These are phyloP conservation scores for Candoia aspera DNA, from an alignment of 2,113 vertebrate genomes.

Conservation along the genomic window DNA sequence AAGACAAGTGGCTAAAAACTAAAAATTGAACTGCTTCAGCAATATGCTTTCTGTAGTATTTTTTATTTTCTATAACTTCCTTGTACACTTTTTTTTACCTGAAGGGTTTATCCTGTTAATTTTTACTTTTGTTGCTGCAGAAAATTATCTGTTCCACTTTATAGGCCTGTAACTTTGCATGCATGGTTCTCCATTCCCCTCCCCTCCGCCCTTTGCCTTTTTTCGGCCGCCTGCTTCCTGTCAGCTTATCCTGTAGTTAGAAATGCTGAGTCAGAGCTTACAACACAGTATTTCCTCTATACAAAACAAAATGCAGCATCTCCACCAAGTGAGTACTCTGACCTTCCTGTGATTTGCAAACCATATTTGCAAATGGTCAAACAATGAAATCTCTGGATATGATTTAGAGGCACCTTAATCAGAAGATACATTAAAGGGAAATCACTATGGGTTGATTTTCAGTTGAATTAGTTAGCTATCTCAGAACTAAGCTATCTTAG, in stretches of 20 bases:
- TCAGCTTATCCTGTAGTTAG: neutral
- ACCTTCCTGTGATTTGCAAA: neutral
- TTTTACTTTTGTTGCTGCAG: neutral
- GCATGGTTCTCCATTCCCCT: neutral
- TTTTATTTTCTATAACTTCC: neutral
- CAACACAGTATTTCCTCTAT: neutral
- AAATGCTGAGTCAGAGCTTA: neutral
- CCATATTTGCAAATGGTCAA: neutral
- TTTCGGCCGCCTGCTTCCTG: neutral
- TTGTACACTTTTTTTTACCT: neutral
- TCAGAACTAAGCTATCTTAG: no score
- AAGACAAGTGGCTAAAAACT: neutral
- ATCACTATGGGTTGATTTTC: neutral
- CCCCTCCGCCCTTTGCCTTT: neutral
- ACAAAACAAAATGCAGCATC: neutral
- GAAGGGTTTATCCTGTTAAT: neutral
- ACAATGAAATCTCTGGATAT: neutral
- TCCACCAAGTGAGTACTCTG: neutral
- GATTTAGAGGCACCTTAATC: neutral
- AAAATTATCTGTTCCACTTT: neutral
- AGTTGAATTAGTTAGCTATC: neutral
- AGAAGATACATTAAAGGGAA: neutral
- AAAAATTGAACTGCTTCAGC: neutral
- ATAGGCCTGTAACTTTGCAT: neutral
- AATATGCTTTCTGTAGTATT: neutral